Evolutionary conservation across 2,797 vertebrate species (phyloP).

Genomic region (Manis crassicaudata): DNA sequence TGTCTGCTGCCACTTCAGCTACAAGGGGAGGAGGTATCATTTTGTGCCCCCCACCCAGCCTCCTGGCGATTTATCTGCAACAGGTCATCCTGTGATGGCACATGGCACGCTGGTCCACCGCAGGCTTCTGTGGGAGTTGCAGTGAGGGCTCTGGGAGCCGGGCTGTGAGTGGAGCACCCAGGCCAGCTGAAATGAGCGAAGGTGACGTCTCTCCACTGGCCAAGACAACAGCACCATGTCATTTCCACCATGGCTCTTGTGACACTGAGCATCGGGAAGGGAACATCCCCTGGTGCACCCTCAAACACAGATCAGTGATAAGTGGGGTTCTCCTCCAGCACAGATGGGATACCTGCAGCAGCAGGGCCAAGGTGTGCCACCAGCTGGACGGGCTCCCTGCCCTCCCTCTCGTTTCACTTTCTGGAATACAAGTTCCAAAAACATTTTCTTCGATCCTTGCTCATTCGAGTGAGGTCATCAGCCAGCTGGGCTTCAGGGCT

Average conservation of each 20-base stretch:
- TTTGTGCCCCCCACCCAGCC: background rate
- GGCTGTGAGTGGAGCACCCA: background rate
- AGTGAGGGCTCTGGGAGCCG: background rate
- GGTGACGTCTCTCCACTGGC: background rate
- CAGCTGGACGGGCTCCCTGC: background rate
- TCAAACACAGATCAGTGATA: background rate
- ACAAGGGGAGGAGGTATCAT: background rate
- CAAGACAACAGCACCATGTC: background rate
- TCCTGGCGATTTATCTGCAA: background rate
- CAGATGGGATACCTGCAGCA: background rate
- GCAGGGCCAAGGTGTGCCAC: background rate
- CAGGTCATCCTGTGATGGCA: background rate
- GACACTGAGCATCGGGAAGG: background rate
- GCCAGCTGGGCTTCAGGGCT: background rate
- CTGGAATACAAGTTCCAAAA: background rate
- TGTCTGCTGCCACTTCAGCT: background rate
- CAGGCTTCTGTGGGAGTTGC: background rate
- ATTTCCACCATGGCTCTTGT: accelerated
- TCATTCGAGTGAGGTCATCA: background rate
- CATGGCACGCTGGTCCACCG: no score
- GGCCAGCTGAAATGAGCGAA: no score
- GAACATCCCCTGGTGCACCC: background rate
- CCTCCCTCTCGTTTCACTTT: background rate
- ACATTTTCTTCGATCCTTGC: background rate
- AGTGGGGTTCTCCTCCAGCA: background rate